phyloP scores from a whole-genome alignment of 2,113 vertebrate genomes.

The Erinaceus europaeus region DNA sequence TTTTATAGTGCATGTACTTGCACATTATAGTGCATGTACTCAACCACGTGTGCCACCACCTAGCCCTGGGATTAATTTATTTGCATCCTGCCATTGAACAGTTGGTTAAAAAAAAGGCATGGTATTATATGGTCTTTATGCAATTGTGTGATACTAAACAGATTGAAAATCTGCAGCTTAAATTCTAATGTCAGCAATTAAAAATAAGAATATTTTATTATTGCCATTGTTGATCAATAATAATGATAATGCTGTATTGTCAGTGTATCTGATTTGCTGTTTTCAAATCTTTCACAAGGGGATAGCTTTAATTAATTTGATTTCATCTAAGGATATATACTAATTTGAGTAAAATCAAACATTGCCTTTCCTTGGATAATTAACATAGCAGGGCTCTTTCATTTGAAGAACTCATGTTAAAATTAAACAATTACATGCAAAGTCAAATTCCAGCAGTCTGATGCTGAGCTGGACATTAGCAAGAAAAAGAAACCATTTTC shows the following conservation, averaged over 20 bases:
- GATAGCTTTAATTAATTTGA: neutral
- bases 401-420: slow-evolving; percentile 27
- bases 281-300: neutral
- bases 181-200: neutral
- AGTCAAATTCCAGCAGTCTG: neutral
- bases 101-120: neutral
- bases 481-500: slow-evolving; percentile 67
- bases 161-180: neutral
- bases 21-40: no score
- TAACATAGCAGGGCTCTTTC: neutral
- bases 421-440: slow-evolving; percentile 23
- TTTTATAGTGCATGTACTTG: no score
- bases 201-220: neutral
- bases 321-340: neutral
- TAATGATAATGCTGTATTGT: neutral
- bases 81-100: neutral
- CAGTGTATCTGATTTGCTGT: neutral
- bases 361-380: slow-evolving; percentile 3
- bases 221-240: neutral
- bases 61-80: slow-evolving; percentile 27
- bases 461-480: slow-evolving; percentile 47
- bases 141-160: neutral
- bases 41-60: no score
- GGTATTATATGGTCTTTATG: neutral
- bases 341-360: neutral